Evolutionary conservation across 2,888 invertebrate genomes (phyloP), one percentile per base, ranked within the genome.

Genomic region (Emesis furor): DNA sequence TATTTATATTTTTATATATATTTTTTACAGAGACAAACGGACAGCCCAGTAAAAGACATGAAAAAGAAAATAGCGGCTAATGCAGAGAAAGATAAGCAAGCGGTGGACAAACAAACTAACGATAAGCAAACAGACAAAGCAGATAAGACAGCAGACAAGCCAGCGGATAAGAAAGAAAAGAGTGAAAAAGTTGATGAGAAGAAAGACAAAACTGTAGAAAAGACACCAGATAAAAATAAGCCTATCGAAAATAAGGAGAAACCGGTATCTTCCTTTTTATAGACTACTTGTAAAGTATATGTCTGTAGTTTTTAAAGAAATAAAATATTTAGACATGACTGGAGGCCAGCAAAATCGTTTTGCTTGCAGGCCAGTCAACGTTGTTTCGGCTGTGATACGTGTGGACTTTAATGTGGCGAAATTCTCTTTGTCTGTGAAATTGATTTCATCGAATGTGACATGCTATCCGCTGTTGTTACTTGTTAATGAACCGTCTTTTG

Each of bases 1-100:
- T n/a, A n/a, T n/a, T n/a, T n/a, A n/a, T n/a, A n/a, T n/a, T n/a
- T n/a, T n/a, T n/a, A n/a, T n/a, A 51, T 51, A 51, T 1, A 14
- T 51, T 71, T 55, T 73, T 82, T 83, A 14, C 93, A 95, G 95
- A 91, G 91, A 78, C 93, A 92, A 89, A 89, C 94, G 24, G 94
- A 94, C 77, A 95, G 93, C 87, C 96, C 96, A 4, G 94, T 94
- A 3, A 96, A 95, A 90, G 96, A 96, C 12, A 95, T 95, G 95
- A 96, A 96, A 89, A 96, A 96, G 92, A 96, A 96, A 91, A 92
- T 95, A 90, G 95, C 95, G 1, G 95, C 95, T 4, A 95, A 94
- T 78, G 94, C 95, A 0, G 96, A 96, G 76, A 96, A 96, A 84
- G 96, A 96, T 69, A 96, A 95, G 83, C 93, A 93, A 55, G 91